Percentiles rank a stretch among this genome's conserved stretches.
phyloP scores from a whole-genome alignment of 2,113 vertebrate genomes.

The Strix aluco region DNA sequence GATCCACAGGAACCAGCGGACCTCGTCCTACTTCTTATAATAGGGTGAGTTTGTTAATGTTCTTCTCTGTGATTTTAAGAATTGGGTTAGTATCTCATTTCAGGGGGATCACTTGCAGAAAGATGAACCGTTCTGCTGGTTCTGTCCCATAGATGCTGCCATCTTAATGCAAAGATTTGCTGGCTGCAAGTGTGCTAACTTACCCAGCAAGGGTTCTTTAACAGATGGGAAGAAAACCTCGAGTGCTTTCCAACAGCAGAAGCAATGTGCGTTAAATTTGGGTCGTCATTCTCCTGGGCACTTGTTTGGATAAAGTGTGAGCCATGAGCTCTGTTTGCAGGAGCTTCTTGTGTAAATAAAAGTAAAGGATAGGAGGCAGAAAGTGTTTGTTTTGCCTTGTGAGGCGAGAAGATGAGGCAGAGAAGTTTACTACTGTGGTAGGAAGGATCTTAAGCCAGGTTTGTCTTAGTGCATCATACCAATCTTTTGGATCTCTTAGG shows the following conservation, averaged over 20 bases:
- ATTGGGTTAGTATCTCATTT: not conserved
- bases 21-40: not conserved
- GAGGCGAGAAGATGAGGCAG: not conserved
- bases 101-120: not conserved
- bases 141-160: rapidly evolving
- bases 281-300: not conserved
- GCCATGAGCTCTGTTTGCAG: not conserved
- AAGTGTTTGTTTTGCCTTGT: not conserved
- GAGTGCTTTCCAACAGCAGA: not conserved
- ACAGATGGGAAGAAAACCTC: not conserved
- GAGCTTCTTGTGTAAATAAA: not conserved
- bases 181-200: not conserved
- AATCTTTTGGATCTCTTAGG: not conserved
- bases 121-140: not conserved
- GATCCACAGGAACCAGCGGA: not conserved
- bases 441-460: not conserved
- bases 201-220: not conserved
- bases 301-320: not conserved
- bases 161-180: not conserved
- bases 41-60: not conserved
- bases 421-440: not conserved
- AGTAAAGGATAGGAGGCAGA: not conserved
- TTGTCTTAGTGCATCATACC: not conserved
- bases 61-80: not conserved
- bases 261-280: not conserved